Percentiles rank a stretch among this genome's conserved stretches.
Evolutionary conservation across 2,888 invertebrate species (phyloP).

Genomic region (Coleophora flavipennella): DNA sequence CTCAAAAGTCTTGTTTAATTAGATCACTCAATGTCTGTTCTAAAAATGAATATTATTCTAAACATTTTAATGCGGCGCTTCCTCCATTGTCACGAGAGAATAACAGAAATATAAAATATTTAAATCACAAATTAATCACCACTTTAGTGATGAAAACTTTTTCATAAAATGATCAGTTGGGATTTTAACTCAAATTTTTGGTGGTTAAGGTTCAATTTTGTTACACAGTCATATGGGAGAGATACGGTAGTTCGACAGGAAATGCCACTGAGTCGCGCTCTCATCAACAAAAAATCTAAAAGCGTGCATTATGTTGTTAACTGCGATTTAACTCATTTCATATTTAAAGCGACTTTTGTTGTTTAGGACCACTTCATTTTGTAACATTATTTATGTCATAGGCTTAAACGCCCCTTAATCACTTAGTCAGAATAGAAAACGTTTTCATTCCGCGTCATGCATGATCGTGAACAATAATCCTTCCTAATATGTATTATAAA

Average conservation of each 20-base stretch:
- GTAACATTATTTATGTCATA: conserved; percentile 36
- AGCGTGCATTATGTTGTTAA: conserved; percentile 63
- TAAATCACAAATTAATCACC: conserved; percentile 68
- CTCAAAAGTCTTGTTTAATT: no score
- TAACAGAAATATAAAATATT: conserved; percentile 64
- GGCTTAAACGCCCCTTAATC: conserved; percentile 11
- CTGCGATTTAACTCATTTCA: conserved; percentile 67
- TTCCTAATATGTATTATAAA: no score
- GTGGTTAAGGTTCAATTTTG: conserved; percentile 24
- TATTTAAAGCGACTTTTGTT: conserved; percentile 59
- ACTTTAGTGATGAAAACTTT: conserved; percentile 32
- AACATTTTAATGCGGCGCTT: conserved; percentile 16
- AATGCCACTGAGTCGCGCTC: conserved; percentile 51
- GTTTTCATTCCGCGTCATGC: no score
- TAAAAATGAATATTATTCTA: no score
- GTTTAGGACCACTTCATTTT: conserved; percentile 56
- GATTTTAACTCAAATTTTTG: conserved; percentile 25
- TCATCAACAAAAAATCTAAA: conserved; percentile 60
- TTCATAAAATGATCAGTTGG: conserved; percentile 6
- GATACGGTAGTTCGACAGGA: conserved; percentile 49
- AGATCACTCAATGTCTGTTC: no score
- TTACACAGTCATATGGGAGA: neutral
- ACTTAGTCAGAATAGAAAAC: neutral
- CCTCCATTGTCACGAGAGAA: conserved; percentile 42
- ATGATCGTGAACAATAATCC: no score